These are phyloP conservation scores for Peromyscus californicus DNA, from an alignment of 2,113 vertebrate species.

Conservation along the genomic window DNA sequence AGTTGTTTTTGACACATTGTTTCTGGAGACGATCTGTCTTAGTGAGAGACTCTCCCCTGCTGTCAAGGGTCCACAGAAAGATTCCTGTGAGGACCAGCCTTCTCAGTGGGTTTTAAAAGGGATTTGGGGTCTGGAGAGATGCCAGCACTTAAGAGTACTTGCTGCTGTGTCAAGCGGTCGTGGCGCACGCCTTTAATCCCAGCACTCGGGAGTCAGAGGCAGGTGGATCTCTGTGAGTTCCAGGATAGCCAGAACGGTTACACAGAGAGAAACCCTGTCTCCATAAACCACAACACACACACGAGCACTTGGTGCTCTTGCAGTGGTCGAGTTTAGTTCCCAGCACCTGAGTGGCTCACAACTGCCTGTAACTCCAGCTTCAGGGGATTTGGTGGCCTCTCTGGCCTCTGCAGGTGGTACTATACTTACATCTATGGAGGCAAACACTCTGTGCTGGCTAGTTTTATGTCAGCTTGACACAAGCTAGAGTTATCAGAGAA, in stretches of 20 bases:
- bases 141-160: background rate
- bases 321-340: background rate
- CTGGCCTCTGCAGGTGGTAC: background rate
- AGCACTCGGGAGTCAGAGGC: background rate
- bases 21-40: constrained; percentile 6
- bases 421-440: background rate
- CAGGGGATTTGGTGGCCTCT: background rate
- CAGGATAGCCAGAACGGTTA: background rate
- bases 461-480: background rate
- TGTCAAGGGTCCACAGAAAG: background rate
- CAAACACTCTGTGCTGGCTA: background rate
- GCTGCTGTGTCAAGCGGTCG: background rate
- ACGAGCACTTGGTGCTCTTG: background rate
- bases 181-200: background rate
- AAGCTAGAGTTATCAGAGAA: background rate
- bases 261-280: background rate
- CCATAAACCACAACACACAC: background rate
- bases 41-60: background rate
- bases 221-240: background rate
- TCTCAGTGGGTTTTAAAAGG: background rate
- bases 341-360: background rate
- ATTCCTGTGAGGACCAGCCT: background rate
- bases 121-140: background rate
- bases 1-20: constrained; percentile 1
- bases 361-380: background rate